phyloP scores from a whole-genome alignment of 2,113 vertebrate species.

The Festucalex cinctus region DNA sequence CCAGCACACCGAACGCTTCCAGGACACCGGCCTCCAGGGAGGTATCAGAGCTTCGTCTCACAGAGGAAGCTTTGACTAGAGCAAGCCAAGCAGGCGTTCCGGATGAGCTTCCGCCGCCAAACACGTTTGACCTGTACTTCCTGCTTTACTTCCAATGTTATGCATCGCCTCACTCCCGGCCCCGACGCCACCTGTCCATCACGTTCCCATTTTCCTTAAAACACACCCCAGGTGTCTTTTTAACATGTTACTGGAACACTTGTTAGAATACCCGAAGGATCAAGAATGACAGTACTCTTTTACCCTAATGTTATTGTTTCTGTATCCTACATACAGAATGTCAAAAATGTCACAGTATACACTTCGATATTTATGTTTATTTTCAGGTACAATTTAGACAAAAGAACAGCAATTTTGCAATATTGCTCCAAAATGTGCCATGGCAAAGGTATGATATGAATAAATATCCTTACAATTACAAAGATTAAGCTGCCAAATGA shows the following conservation, averaged over 20 bases:
- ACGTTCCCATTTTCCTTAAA: slow-evolving; percentile 7
- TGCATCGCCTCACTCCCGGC: slow-evolving; percentile 22
- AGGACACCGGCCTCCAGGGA: slow-evolving; percentile 56
- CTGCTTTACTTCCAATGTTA: slow-evolving; percentile 15
- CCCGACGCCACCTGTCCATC: slow-evolving; percentile 21
- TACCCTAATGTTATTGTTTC: not conserved
- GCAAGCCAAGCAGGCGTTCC: slow-evolving; percentile 45
- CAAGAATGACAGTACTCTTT: too few relatives aligned
- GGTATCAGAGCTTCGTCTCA: slow-evolving; percentile 54
- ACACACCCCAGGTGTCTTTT: not conserved
- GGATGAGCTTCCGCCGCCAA: slow-evolving; percentile 36
- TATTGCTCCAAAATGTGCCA: too few relatives aligned
- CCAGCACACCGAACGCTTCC: slow-evolving; percentile 56
- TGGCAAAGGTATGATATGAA: too few relatives aligned
- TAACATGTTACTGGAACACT: too few relatives aligned
- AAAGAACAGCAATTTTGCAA: too few relatives aligned
- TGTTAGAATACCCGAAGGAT: too few relatives aligned
- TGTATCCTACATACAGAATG: too few relatives aligned
- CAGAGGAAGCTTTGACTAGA: slow-evolving; percentile 61
- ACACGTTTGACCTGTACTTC: slow-evolving; percentile 17
- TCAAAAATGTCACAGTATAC: too few relatives aligned
- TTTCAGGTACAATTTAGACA: too few relatives aligned
- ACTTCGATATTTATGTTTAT: too few relatives aligned
- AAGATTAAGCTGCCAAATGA: too few relatives aligned
- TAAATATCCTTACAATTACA: too few relatives aligned